These are phyloP conservation scores for Lepus townsendii DNA, from an alignment of 2,797 vertebrate species.

Conservation along the genomic window DNA sequence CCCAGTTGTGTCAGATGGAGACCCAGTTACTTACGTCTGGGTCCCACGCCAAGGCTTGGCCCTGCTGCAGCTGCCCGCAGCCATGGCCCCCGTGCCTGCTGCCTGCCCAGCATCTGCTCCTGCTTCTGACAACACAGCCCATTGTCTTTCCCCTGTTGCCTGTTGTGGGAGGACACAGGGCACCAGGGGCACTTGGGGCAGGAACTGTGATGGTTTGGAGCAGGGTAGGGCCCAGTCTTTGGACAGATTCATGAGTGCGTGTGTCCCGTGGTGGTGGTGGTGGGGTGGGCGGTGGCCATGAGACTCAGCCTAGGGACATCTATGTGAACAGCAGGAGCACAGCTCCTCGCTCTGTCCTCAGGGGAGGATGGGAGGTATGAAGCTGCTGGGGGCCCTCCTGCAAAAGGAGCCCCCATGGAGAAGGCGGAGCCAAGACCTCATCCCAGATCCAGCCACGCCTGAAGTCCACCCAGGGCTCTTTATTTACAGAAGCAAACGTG, in stretches of 20 bases:
- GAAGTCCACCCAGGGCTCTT: not conserved
- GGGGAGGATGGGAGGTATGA: not conserved
- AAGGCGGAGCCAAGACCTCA: not conserved
- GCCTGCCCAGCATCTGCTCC: not conserved
- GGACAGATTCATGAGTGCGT: not conserved
- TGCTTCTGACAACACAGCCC: not conserved
- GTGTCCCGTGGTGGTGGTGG: not conserved
- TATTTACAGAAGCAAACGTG: not conserved
- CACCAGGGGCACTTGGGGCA: not conserved
- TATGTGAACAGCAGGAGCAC: not conserved
- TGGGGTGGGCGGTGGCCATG: not conserved
- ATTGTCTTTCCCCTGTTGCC: not conserved
- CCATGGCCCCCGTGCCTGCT: not conserved
- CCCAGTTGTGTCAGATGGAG: not conserved
- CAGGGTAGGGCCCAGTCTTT: not conserved
- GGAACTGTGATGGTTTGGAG: too few species aligned
- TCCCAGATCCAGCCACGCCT: not conserved
- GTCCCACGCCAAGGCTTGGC: not conserved
- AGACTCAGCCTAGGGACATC: not conserved
- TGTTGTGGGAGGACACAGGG: not conserved
- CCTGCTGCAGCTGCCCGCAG: not conserved
- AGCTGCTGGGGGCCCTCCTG: not conserved
- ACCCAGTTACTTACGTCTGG: not conserved
- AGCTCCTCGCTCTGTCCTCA: not conserved
- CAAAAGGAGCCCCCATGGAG: not conserved